Evolutionary conservation across 2,888 invertebrate genomes (phyloP).

Genomic region (Acleris laterana): DNA sequence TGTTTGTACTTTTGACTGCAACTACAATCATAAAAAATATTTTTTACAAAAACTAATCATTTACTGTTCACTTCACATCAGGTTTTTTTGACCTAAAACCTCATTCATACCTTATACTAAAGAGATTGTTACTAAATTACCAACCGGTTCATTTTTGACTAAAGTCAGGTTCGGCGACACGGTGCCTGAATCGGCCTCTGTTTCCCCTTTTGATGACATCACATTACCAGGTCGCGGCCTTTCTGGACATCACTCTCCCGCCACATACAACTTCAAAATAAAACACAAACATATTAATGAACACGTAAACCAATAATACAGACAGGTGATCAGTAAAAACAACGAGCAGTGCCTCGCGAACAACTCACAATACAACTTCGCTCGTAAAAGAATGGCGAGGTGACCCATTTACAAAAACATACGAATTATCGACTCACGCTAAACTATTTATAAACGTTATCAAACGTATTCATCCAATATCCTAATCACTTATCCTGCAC

Average conservation of each 20-base stretch:
- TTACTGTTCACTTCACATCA: constrained; percentile 7
- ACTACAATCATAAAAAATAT: background rate
- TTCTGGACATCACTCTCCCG: constrained; percentile 81
- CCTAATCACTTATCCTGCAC: constrained; percentile 44
- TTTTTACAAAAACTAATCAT: background rate
- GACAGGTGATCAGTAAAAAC: constrained; percentile 35
- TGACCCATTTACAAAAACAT: constrained; percentile 84
- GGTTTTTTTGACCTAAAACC: constrained; percentile 2
- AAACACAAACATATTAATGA: constrained; percentile 54
- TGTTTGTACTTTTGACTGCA: too few relatives aligned
- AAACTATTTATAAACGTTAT: constrained; percentile 67
- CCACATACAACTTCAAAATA: constrained; percentile 66
- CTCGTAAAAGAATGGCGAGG: constrained; percentile 80
- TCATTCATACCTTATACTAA: background rate
- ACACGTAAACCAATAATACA: constrained; percentile 23
- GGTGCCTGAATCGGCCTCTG: constrained; percentile 84
- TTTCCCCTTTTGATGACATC: constrained; percentile 85
- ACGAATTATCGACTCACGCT: constrained; percentile 78
- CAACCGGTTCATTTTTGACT: constrained; percentile 81
- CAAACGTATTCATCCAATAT: constrained; percentile 55
- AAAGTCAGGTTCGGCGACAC: constrained; percentile 75
- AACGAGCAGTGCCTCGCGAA: constrained; percentile 46
- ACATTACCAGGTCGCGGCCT: constrained; percentile 78
- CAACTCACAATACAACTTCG: constrained; percentile 67
- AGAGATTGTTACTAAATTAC: constrained; percentile 43